Base-by-base conservation (phyloP, 2,888 invertebrate genomes). In the Pollenia labialis region DNA sequence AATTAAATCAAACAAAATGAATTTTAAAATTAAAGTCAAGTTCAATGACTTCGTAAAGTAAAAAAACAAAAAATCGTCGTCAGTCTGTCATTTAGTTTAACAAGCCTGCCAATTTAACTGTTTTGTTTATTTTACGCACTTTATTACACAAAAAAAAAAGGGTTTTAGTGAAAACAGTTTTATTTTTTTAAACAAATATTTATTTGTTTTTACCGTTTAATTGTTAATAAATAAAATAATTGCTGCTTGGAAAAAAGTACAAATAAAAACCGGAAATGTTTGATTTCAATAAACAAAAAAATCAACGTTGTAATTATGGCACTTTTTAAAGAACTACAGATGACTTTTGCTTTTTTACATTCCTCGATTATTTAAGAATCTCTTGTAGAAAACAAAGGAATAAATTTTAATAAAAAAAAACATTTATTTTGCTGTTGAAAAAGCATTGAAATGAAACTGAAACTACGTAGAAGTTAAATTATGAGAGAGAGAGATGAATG, bases 231-330 rank as follows among this genome's bases (percentile, higher is more conserved):
- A 50, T n/a, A 66, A 50, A 50, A 77, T 46, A 10, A 52, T 23
- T 32, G 32, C 32, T 42, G 50, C 46, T 77, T 7, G 6, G 2
- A 23, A 46, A 4, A 6, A 4, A 40, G 40, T 11, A 54, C n/a
- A 42, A n/a, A 52, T 9, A 7, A 18, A 60, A 79, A 79, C 84
- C 64, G 74, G 84, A 84, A 84, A 84, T 84, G 72, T 32, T 32
- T 32, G 32, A 32, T 32, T 32, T 32, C 68, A 79, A 40, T 71
- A 32, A 60, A 16, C 68, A 79, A 60, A 79, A 79, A 66, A n/a
- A 71, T 18, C 14, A 40, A 77, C 40, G 52, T 64, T 62, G 58
- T 71, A 52, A 23, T 71, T 60, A 80, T 32, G 52, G 32, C 71
- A 32, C 54, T 7, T 77, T 32, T 32, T 0, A 44, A 48, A 62